These are phyloP conservation scores for Escarpia spicata DNA, from an alignment of 2,888 invertebrate genomes.

Conservation along the genomic window DNA sequence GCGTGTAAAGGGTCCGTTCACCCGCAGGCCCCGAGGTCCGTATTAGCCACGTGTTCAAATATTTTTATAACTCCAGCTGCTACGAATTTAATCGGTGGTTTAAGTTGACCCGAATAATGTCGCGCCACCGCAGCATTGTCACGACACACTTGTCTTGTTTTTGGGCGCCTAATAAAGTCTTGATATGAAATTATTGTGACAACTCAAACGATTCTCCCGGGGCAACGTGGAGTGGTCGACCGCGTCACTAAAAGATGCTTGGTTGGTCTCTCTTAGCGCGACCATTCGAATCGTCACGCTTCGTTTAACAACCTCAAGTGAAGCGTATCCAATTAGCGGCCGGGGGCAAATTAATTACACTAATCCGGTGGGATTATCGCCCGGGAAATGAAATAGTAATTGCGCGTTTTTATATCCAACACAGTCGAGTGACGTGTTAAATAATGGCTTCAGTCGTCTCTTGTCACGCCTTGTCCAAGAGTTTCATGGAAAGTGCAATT, in stretches of 20 bases:
- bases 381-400: conserved; percentile 16
- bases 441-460: neutral
- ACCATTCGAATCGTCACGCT: neutral
- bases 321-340: conserved; percentile 1
- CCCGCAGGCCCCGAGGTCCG: neutral
- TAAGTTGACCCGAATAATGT: neutral
- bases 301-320: neutral
- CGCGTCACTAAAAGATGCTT: neutral
- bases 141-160: neutral
- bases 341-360: neutral
- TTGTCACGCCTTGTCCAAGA: neutral
- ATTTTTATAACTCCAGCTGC: neutral
- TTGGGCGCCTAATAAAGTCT: neutral
- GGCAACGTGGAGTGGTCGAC: neutral
- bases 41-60: neutral
- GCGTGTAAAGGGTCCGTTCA: neutral
- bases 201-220: neutral
- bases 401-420: neutral
- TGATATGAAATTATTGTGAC: neutral
- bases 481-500: neutral
- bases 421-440: neutral
- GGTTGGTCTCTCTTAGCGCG: neutral
- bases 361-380: conserved; percentile 6
- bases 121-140: neutral
- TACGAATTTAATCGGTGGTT: neutral